Conservation (phyloP, 1,140 invertebrate genomes). For the Drosophila nigrodunni region DNA sequence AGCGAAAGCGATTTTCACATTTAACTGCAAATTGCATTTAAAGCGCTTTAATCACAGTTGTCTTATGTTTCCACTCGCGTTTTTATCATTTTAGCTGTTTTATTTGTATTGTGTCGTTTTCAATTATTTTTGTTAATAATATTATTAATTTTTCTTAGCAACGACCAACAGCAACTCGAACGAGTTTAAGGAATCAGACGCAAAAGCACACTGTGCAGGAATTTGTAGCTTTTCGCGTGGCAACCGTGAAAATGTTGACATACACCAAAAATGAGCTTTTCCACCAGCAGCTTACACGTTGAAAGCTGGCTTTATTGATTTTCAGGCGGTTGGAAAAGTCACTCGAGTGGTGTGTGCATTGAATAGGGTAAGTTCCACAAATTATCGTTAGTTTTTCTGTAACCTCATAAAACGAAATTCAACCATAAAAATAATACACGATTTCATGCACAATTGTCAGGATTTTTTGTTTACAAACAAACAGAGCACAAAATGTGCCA, state of each 20-base stretch:
- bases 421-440: background rate
- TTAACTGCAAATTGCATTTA: background rate
- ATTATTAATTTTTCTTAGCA: conserved; percentile 48
- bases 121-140: conserved; percentile 40
- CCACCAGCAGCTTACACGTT: conserved; percentile 20
- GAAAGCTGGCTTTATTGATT: conserved; percentile 53
- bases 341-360: conserved; percentile 27
- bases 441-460: conserved; percentile 16
- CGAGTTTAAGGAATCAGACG: conserved; percentile 78
- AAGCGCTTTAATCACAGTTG: background rate
- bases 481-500: conserved; percentile 26
- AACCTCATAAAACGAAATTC: too few relatives aligned
- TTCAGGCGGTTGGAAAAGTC: conserved; percentile 23
- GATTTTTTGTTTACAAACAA: conserved; percentile 49
- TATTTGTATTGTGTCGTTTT: conserved; percentile 18
- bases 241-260: conserved; percentile 65
- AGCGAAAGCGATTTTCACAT: conserved; percentile 55
- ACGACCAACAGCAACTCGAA: conserved; percentile 73
- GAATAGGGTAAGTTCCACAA: background rate
- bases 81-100: conserved; percentile 11
- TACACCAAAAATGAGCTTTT: conserved; percentile 24
- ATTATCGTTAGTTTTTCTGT: too few relatives aligned
- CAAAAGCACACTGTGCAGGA: conserved; percentile 80
- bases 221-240: conserved; percentile 63
- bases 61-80: background rate